phyloP scores from a whole-genome alignment of 2,797 vertebrate genomes.

The Trematomus bernacchii region DNA sequence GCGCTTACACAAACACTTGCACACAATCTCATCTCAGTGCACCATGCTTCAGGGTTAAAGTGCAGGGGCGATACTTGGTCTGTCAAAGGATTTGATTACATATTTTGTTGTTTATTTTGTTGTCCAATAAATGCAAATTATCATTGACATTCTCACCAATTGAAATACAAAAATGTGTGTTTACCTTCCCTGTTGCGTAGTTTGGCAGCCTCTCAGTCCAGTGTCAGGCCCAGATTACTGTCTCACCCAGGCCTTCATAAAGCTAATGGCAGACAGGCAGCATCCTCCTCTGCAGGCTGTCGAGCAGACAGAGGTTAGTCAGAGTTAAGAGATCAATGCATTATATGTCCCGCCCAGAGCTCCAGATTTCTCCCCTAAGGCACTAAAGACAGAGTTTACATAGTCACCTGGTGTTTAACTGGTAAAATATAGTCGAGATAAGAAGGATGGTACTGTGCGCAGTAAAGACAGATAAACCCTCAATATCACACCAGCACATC shows the following conservation, averaged over 20 bases:
- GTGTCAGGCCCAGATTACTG: constrained; percentile 52
- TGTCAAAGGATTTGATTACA: constrained; percentile 31
- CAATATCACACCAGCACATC: constrained; percentile 49
- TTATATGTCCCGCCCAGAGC: constrained; percentile 70
- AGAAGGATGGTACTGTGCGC: constrained; percentile 38
- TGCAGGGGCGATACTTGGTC: constrained; percentile 36
- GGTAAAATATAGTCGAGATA: constrained; percentile 35
- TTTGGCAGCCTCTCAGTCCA: constrained; percentile 51
- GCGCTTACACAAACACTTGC: constrained; percentile 60
- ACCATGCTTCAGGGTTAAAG: constrained; percentile 45
- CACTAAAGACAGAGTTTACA: constrained; percentile 66
- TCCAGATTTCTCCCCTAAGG: constrained; percentile 65
- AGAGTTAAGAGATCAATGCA: constrained; percentile 72
- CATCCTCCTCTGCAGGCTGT: constrained; percentile 64
- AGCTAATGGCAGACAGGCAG: constrained; percentile 68
- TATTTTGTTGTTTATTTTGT: constrained; percentile 23
- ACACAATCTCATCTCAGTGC: constrained; percentile 48
- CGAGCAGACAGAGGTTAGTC: constrained; percentile 67
- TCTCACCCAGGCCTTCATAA: constrained; percentile 65
- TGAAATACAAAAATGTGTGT: constrained; percentile 27
- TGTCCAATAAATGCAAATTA: constrained; percentile 15
- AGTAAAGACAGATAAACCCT: constrained; percentile 41
- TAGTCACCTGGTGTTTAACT: constrained; percentile 65
- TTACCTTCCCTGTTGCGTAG: constrained; percentile 35
- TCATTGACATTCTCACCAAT: constrained; percentile 13